These are phyloP conservation scores for Pelochelys cantorii DNA, from an alignment of 2,797 vertebrate species.

Conservation along the genomic window DNA sequence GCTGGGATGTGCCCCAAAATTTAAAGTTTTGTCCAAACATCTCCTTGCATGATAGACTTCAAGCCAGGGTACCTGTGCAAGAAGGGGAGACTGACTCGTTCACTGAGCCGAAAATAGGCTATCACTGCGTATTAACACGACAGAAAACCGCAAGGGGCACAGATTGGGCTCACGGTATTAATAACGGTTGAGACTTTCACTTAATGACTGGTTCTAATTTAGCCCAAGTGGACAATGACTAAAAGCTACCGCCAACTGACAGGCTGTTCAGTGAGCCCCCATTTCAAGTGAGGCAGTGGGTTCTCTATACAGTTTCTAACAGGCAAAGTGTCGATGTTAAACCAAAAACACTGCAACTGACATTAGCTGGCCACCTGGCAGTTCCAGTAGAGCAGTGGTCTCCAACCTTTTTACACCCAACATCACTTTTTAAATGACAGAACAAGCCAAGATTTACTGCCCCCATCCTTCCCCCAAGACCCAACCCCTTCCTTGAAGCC, in stretches of 20 bases:
- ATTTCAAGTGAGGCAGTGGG: neutral
- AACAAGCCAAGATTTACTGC: no score
- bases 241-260: neutral
- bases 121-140: rapidly evolving
- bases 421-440: no score
- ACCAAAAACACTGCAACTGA: neutral
- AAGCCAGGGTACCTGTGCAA: neutral
- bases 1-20: neutral
- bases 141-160: neutral
- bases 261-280: neutral
- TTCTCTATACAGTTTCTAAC: neutral
- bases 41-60: neutral
- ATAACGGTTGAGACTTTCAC: neutral
- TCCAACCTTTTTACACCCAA: no score
- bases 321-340: neutral
- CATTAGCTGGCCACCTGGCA: no score
- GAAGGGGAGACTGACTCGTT: neutral
- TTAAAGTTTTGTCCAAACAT: neutral
- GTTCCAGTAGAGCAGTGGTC: no score
- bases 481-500: no score
- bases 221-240: neutral
- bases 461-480: no score
- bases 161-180: no score
- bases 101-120: neutral
- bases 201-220: neutral